Evolutionary conservation across 2,113 vertebrate species (phyloP).

Genomic region (Cairina moschata): DNA sequence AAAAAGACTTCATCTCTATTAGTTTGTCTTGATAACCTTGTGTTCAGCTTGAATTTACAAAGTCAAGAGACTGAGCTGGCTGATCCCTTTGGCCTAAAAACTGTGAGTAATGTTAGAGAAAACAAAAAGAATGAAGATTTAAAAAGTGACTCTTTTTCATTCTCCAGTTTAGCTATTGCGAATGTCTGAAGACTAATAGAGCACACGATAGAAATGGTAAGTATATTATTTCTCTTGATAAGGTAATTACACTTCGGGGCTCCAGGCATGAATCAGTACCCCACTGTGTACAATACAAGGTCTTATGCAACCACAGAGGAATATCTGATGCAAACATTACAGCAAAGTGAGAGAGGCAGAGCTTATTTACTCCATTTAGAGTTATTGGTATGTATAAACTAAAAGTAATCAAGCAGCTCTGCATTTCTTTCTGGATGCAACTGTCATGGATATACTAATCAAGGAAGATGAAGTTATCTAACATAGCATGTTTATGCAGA

Average conservation of each 20-base stretch:
- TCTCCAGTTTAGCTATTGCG: not conserved
- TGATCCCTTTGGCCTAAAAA: not conserved
- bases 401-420: not conserved
- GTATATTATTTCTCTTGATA: not conserved
- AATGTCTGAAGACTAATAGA: not conserved
- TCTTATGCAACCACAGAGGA: not conserved
- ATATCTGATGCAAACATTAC: not conserved
- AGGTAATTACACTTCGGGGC: not conserved
- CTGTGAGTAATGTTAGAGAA: not conserved
- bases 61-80: not conserved
- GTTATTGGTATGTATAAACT: not conserved
- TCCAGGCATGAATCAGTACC: not conserved
- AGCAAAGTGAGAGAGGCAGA: not conserved
- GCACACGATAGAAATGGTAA: not conserved
- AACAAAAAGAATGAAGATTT: not conserved
- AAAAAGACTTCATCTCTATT: not conserved
- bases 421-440: not conserved
- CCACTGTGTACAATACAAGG: not conserved
- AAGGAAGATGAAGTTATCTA: not conserved
- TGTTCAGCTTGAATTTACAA: not conserved
- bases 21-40: not conserved
- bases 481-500: not conserved
- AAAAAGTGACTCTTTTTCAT: not conserved
- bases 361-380: not conserved
- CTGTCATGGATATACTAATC: not conserved